Evolutionary conservation across 1,140 invertebrate species (phyloP), one percentile per base, ranked within the genome.

Genomic region (Euura lappo): DNA sequence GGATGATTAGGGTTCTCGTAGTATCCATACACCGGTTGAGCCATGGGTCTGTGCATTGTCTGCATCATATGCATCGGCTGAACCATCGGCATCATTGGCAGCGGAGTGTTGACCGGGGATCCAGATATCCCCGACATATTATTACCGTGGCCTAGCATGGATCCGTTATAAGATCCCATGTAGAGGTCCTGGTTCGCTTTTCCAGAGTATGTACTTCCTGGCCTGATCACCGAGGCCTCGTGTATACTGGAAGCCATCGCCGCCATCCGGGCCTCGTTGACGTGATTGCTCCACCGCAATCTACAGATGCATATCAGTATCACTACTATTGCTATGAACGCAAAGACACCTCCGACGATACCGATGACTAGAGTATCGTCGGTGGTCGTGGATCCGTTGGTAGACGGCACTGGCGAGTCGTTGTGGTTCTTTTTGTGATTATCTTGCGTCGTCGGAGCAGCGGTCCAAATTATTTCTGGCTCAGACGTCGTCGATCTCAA

Each of bases 351-450:
- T 2, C 95, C 95, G 0, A 97, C 95, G 76, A 97, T 97, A 3
- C 95, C 95, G 70, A 97, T 97, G 68, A 98, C 97, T 0, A 98
- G 84, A 2, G 95, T 96, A 78, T 98, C 96, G 78, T 97, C 96
- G 75, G 96, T 97, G 66, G 91, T 93, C 0, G 94, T 89, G 6
- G 90, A 77, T 13, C 77, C 79, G 44, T 78, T 75, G 42, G 81
- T 77, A 42, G 77, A 75, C 0, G 78, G 74, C 4, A 89, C 73
- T 89, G 83, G 71, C 88, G 90, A 28, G 90, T 89, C 2, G 13
- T 89, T 88, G 2, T 82, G 82, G 77, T 87, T 86, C 44, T 85
- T 82, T 75, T 90, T 90, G 68, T 86, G 87, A 6, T 87, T 84
- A 7, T 86, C 84, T 83, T 88, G 60, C 0, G 89, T 91, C 1